Evolutionary conservation across 2,113 vertebrate species (phyloP).

Genomic region (Fregetta grallaria): DNA sequence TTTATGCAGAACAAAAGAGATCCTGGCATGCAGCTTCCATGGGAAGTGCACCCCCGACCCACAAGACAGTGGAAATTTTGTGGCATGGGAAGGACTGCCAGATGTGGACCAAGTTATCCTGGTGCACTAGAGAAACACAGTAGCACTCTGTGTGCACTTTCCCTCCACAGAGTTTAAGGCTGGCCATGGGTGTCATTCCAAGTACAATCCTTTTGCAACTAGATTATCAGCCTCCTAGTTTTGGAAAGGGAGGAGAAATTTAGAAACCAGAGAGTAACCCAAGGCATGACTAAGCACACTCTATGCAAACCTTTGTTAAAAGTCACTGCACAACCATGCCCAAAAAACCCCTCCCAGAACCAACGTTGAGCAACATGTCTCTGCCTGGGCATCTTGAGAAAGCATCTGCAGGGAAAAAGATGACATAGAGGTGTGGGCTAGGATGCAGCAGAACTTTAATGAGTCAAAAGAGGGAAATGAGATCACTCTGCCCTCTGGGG

Average conservation of each 20-base stretch:
- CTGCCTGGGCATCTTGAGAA: neutral
- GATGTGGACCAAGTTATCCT: neutral
- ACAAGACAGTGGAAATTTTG: neutral
- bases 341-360: neutral
- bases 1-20: neutral
- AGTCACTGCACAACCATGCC: neutral
- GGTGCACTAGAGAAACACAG: neutral
- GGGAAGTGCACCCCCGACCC: neutral
- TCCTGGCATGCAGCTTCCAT: neutral
- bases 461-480: neutral
- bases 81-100: neutral
- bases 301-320: too few species aligned
- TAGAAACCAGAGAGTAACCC: neutral
- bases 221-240: neutral
- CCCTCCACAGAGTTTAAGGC: neutral
- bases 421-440: too few species aligned
- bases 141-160: accelerated
- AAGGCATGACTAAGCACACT: neutral
- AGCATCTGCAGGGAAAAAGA: neutral
- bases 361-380: neutral
- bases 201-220: neutral
- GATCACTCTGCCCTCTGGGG: too few species aligned
- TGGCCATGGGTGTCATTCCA: neutral
- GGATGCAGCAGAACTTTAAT: neutral
- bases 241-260: neutral